Conservation (phyloP, 2,888 invertebrate species). For the Apodemia duryi region DNA sequence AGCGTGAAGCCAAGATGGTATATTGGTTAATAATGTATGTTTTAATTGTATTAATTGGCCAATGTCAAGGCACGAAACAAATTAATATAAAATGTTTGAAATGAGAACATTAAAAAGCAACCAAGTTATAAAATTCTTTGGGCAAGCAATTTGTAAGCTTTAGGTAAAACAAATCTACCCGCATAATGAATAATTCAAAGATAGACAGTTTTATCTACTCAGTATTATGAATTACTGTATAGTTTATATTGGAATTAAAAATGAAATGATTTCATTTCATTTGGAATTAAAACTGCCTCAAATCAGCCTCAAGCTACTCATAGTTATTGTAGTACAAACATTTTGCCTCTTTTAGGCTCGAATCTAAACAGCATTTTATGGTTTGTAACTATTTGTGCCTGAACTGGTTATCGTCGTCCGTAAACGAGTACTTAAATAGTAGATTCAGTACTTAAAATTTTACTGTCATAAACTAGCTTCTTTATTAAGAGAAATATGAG, state of each 20-base stretch:
- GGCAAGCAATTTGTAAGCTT: background rate
- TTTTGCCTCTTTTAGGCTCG: background rate
- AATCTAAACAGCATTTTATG: background rate
- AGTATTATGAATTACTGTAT: background rate
- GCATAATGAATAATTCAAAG: background rate
- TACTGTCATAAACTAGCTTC: background rate
- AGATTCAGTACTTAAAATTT: slow-evolving; percentile 1
- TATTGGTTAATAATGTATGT: slow-evolving; percentile 6
- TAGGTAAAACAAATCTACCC: background rate
- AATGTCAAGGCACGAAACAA: slow-evolving; percentile 7
- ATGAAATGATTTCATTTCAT: background rate
- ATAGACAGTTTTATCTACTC: background rate
- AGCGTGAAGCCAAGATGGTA: slow-evolving; percentile 25
- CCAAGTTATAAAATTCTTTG: slow-evolving; percentile 3
- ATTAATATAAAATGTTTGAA: slow-evolving; percentile 1
- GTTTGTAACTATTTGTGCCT: background rate
- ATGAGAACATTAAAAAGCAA: slow-evolving; percentile 4
- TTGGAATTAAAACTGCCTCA: background rate
- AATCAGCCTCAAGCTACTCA: background rate
- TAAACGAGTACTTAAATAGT: slow-evolving; percentile 1
- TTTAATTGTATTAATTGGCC: slow-evolving; percentile 19
- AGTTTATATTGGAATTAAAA: background rate
- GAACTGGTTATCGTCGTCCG: background rate
- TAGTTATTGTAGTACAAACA: background rate
- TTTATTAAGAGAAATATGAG: background rate